Conservation (phyloP, 2,888 invertebrate genomes). For the Chrysolina haemoptera region DNA sequence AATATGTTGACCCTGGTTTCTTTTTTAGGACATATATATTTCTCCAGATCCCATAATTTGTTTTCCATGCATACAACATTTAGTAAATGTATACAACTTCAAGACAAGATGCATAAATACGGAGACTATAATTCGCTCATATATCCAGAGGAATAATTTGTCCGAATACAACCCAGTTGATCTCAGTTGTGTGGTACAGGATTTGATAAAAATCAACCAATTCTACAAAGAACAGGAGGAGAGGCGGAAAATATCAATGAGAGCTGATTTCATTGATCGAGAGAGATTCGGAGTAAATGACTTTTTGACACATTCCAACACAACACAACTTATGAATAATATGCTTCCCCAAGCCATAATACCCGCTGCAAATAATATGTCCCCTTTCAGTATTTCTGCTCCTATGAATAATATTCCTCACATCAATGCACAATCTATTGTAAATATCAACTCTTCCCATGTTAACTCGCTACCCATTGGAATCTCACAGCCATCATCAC, state of each 20-base stretch:
- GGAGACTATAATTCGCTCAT: conserved; percentile 56
- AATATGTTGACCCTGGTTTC: neutral
- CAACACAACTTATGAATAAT: conserved; percentile 3
- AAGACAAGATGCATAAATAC: conserved; percentile 59
- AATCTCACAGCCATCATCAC: neutral
- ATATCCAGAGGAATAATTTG: conserved; percentile 55
- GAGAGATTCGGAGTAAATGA: neutral
- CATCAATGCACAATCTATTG: neutral
- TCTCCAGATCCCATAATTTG: conserved; percentile 59
- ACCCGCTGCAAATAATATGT: neutral
- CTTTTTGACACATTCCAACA: neutral
- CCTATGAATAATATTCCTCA: conserved; percentile 7
- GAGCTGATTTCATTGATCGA: neutral
- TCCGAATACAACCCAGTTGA: conserved; percentile 55
- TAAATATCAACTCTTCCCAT: neutral
- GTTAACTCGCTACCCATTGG: neutral
- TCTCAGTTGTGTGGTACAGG: conserved; percentile 55
- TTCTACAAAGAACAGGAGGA: conserved; percentile 33
- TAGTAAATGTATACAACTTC: conserved; percentile 59
- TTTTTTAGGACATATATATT: conserved; percentile 60
- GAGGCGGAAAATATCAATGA: neutral
- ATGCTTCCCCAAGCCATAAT: neutral
- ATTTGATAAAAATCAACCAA: conserved; percentile 42
- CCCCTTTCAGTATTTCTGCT: neutral
- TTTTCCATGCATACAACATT: conserved; percentile 53